Evolutionary conservation across 2,888 invertebrate genomes (phyloP).

Genomic region (Alcis repandata): DNA sequence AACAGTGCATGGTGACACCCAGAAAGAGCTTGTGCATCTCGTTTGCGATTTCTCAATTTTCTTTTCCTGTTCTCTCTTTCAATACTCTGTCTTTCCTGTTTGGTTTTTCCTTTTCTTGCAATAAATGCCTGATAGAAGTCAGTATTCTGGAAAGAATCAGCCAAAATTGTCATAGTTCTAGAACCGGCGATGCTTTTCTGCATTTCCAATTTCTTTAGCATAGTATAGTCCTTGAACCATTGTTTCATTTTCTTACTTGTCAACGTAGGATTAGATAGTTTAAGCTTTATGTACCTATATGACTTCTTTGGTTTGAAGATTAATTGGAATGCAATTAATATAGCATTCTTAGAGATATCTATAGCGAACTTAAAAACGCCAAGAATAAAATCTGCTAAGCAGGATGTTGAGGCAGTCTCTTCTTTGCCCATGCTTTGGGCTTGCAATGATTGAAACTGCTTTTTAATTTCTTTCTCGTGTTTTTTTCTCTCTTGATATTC

Average conservation of each 20-base stretch:
- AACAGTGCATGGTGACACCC: conserved; percentile 61
- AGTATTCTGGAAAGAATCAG: conserved; percentile 58
- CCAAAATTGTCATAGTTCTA: conserved; percentile 51
- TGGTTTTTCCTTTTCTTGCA: conserved; percentile 54
- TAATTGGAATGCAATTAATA: conserved; percentile 41
- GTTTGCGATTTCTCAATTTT: conserved; percentile 52
- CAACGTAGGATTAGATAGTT: conserved; percentile 48
- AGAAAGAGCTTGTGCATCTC: conserved; percentile 52
- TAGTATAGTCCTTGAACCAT: conserved; percentile 48
- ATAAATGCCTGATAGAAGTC: conserved; percentile 52
- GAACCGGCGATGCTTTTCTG: conserved; percentile 56
- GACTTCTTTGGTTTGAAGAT: conserved; percentile 52
- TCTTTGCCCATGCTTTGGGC: conserved; percentile 46
- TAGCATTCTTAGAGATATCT: conserved; percentile 29
- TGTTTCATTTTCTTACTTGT: conserved; percentile 47
- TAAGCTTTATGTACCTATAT: conserved; percentile 48
- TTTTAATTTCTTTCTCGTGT: conserved; percentile 38
- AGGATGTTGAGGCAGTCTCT: conserved; percentile 51
- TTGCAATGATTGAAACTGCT: conserved; percentile 44
- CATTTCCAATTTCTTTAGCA: conserved; percentile 57
- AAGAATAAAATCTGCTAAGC: conserved; percentile 51
- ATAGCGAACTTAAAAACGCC: conserved; percentile 50
- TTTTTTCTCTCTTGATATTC: conserved; percentile 43
- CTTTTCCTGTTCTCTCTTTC: conserved; percentile 47
- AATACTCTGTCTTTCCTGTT: conserved; percentile 47